These are phyloP conservation scores for Odontamblyopus rebecca DNA, from an alignment of 2,797 vertebrate species.

Conservation along the genomic window DNA sequence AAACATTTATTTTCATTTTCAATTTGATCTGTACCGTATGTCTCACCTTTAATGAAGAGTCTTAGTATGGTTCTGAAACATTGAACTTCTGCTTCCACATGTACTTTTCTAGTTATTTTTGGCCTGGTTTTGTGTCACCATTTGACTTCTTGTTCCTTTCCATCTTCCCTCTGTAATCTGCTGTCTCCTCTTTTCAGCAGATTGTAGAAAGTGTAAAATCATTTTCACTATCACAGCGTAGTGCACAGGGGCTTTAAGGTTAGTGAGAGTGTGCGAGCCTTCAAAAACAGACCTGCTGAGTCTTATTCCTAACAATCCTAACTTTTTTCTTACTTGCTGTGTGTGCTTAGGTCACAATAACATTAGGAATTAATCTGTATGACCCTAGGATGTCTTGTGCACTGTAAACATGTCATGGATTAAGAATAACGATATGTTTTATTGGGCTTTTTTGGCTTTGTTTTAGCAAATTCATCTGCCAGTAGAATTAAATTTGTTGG, in stretches of 20 bases:
- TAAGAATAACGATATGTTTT: too few species aligned
- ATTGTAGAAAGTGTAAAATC: slow-evolving; percentile 62
- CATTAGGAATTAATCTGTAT: not conserved
- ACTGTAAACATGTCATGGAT: too few species aligned
- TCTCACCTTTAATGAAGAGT: too few species aligned
- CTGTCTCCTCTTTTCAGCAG: slow-evolving; percentile 85
- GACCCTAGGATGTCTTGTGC: not conserved
- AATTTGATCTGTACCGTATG: too few species aligned
- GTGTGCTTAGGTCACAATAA: not conserved
- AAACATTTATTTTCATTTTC: too few species aligned
- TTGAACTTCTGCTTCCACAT: not conserved
- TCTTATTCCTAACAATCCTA: not conserved
- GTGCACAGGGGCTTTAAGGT: not conserved
- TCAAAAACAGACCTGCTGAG: not conserved
- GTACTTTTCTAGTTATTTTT: slow-evolving; percentile 13
- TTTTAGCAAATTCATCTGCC: too few species aligned
- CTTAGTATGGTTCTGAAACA: too few species aligned
- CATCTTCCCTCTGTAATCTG: not conserved
- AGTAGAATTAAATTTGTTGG: too few species aligned
- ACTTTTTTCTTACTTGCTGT: not conserved
- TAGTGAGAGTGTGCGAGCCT: not conserved
- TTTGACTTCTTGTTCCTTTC: slow-evolving; percentile 50
- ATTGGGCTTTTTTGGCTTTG: too few species aligned
- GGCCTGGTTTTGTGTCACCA: slow-evolving; percentile 13
- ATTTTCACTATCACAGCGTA: not conserved